Evolutionary conservation across 2,888 invertebrate genomes (phyloP).

Genomic region (Artemia sinica): DNA sequence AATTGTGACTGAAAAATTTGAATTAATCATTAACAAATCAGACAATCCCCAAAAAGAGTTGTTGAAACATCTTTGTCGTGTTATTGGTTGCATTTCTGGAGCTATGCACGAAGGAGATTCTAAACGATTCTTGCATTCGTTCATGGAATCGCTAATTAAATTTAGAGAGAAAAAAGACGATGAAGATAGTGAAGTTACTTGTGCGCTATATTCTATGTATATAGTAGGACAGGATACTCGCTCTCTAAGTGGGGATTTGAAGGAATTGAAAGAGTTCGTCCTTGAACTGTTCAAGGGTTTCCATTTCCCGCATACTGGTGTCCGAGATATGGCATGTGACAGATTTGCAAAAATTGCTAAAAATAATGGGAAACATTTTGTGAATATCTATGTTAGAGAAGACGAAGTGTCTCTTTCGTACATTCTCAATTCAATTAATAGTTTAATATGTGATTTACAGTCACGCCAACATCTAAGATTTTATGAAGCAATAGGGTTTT

Average conservation of each 20-base stretch:
- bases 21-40: conserved; percentile 90
- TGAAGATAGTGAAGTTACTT: conserved; percentile 99
- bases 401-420: conserved; percentile 96
- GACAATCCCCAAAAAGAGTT: conserved; percentile 99
- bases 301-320: conserved; percentile 99
- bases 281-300: conserved; percentile 99
- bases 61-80: conserved; percentile 98
- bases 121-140: conserved; percentile 92
- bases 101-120: conserved; percentile 99
- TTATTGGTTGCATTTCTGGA: conserved; percentile 92
- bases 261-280: conserved; percentile 97
- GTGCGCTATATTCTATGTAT: conserved; percentile 99
- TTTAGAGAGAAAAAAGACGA: conserved; percentile 95
- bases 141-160: conserved; percentile 91
- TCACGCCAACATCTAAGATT: conserved; percentile 95
- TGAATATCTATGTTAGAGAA: conserved; percentile 87
- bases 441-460: conserved; percentile 95
- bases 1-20: conserved; percentile 95
- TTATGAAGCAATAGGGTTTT: conserved; percentile 96
- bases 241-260: conserved; percentile 98
- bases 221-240: conserved; percentile 98
- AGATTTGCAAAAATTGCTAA: conserved; percentile 99
- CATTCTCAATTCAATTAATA: conserved; percentile 83
- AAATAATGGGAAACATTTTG: conserved; percentile 94
- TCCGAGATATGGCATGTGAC: conserved; percentile 99